A percentile compares a stretch with the other conserved stretches of the same genome.
phyloP scores from a whole-genome alignment of 2,888 invertebrate genomes.

The Ypsolopha sequella region DNA sequence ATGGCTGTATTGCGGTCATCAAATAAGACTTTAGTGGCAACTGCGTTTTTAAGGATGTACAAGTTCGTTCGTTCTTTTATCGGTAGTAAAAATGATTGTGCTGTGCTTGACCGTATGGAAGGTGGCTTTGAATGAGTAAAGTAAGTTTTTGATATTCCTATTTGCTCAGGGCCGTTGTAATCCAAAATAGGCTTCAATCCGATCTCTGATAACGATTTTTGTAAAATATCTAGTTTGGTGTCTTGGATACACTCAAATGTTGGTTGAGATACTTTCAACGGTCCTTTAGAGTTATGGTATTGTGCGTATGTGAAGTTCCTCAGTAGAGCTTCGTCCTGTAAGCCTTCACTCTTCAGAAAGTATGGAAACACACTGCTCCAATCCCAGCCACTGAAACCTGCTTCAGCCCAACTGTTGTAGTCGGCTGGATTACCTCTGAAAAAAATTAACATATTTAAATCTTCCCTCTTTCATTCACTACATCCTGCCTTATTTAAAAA shows the following conservation, averaged over 20 bases:
- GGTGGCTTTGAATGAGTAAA: not conserved
- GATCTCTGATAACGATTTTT: not conserved
- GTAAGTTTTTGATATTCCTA: not conserved
- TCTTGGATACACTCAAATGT: constrained; percentile 7
- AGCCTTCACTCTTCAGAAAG: constrained; percentile 43
- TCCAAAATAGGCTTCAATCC: not conserved
- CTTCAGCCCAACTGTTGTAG: constrained; percentile 49
- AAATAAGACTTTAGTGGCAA: not conserved
- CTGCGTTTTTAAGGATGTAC: not conserved
- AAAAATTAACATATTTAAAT: not conserved
- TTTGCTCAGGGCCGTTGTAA: not conserved
- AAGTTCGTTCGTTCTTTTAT: not conserved
- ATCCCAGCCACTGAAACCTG: constrained; percentile 53
- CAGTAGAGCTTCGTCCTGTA: constrained; percentile 4
- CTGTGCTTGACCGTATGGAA: not conserved
- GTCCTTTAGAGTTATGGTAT: constrained; percentile 28
- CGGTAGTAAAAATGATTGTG: not conserved
- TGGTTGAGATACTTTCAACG: constrained; percentile 29
- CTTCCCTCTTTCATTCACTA: too few relatives aligned
- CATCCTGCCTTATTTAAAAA: not conserved
- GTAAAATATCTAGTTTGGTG: not conserved
- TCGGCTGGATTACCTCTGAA: constrained; percentile 38
- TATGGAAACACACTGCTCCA: constrained; percentile 47
- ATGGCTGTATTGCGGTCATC: not conserved
- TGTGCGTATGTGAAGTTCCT: constrained; percentile 2